Conservation (phyloP, 2,888 invertebrate species). For the Spisula subtruncata region DNA sequence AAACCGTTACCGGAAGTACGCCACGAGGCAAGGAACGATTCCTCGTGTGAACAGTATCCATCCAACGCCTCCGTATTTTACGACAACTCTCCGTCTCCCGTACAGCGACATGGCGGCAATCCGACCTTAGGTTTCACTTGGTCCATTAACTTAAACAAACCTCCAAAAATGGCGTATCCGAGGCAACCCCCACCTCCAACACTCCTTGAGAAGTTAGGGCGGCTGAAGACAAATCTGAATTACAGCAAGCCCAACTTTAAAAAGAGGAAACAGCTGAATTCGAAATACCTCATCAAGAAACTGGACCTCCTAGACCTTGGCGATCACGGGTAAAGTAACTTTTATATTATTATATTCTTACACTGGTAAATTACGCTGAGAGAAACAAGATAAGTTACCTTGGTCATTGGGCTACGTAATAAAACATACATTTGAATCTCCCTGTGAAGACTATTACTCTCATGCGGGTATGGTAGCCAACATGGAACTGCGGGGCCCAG, state of each 20-base stretch:
- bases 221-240: constrained; percentile 42
- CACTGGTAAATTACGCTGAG: no score
- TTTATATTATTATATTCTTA: neutral
- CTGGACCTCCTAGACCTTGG: constrained; percentile 17
- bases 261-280: neutral
- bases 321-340: constrained; percentile 45
- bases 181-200: constrained; percentile 45
- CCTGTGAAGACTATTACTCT: no score
- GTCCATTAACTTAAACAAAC: constrained; percentile 49
- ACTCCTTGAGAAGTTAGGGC: constrained; percentile 52
- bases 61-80: constrained; percentile 12
- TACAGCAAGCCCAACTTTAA: constrained; percentile 45
- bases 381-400: no score
- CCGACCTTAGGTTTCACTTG: constrained; percentile 59
- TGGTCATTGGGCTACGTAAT: no score
- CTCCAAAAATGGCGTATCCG: neutral
- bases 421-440: no score
- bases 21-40: neutral
- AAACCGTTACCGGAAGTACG: constrained; percentile 29
- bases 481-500: no score
- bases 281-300: constrained; percentile 50
- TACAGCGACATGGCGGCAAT: constrained; percentile 13
- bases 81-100: constrained; percentile 15
- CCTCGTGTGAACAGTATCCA: neutral
- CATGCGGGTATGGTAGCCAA: no score